Base-by-base conservation (phyloP, 2,888 invertebrate genomes). In the Steinernema carpocapsae region DNA sequence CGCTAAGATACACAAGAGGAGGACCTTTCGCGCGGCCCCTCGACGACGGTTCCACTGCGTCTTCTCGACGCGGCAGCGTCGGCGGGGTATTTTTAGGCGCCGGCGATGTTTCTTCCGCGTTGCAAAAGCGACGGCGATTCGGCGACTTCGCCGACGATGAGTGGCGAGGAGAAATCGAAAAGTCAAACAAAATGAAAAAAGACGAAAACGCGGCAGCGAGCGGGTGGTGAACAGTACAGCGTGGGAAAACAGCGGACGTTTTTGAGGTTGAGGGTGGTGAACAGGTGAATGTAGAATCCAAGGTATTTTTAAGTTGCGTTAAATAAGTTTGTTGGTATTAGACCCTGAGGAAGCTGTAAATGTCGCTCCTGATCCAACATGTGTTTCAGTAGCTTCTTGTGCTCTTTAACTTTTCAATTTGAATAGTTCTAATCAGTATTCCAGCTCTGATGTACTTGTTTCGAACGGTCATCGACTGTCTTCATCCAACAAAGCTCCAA, bases 51-150 rank as follows among this genome's bases (percentile, higher is more conserved):
- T 48, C 14, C 17, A 48, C 48, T 48, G 10, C 37, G 37, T 37
- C 37, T 37, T 37, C 37, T 37, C 37, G 37, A 37, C 37, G 12
- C 22, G n/a, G 12, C 24, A 2, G 52, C 52, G 1, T 22, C 64
- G 64, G 32, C 64, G 64, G 19, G 64, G 64, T 64, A 64, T 64
- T 64, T 64, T 64, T 64, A 64, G 64, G 24, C 64, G 64, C 29
- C 17, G 64, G 29, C 32, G 37, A 37, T 64, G 64, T 64, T 64
- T 64, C 64, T 64, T 64, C 64, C 64, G 64, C 64, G 64, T 64
- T 64, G 64, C 64, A 64, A 64, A 29, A 64, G 14, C 64, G 29
- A 4, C 48, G 48, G 17, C 48, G 37, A 37, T 37, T 37, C n/a
- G n/a, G n/a, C n/a, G 7, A 7, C 43, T 56, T 26, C 64, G 64